Base-by-base conservation (phyloP, 2,797 vertebrate genomes). In the Tapirus indicus region DNA sequence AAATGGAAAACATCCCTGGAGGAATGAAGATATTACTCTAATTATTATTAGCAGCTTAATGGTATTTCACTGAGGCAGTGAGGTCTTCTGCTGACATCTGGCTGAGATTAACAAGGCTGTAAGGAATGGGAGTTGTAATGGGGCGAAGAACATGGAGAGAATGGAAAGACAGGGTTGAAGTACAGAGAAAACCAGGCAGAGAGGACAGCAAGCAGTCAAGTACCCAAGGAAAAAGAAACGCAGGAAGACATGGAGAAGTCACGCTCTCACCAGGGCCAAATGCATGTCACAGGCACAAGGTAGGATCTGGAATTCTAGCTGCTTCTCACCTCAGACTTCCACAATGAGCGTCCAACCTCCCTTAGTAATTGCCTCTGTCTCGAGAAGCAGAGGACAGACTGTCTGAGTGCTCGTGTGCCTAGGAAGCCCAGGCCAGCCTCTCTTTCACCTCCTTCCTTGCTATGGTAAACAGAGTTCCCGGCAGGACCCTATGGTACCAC, bases 341-440 rank as follows among this genome's bases (percentile, higher is more conserved):
- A 4, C 4, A 1, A 18, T 1, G 23, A 3, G 6, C 18, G 6
- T 7, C 64, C 80, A 20, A 47, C 32, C 47, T 49, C 69, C 12
- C 1, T 0, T 35, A 29, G 27, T 11, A 21, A 9, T 25, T 62
- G 80, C 35, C 32, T 13, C 56, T 41, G 25, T n/a, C 20, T 72
- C 27, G 1, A 58, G 74, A 66, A 62, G 68, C 58, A 82, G 66
- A 60, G 11, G 25, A 6, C 8, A 79, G n/a, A 60, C 32, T 9
- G 4, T 7, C 8, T 13, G 9, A 25, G 12, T 0, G 4, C 41
- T 80, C 29, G 5, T 0, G 9, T 7, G 38, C 41, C 68, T 68
- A 54, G 41, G 62, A 16, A 4, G 11, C 14, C n/a, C 58, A 9
- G 35, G 7, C 9, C 14, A 0, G 52, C 21, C 27, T 44, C 32